phyloP scores from a whole-genome alignment of 2,888 invertebrate species.

The Oligia strigilis region DNA sequence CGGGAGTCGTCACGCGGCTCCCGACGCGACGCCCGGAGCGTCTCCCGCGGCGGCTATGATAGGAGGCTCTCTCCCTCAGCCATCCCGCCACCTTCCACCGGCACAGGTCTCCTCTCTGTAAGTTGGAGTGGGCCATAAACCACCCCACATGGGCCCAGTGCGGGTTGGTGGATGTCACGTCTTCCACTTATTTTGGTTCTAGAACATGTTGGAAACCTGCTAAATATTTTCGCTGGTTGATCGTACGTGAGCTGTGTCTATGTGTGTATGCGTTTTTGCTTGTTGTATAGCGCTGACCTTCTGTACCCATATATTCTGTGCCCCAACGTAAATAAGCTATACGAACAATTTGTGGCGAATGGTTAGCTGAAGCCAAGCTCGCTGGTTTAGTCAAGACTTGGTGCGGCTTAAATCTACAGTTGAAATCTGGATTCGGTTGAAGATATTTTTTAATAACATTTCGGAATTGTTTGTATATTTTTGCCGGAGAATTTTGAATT shows the following conservation, averaged over 20 bases:
- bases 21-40: too few species aligned
- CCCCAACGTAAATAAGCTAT: conserved; percentile 75
- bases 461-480: conserved; percentile 13
- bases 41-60: too few species aligned
- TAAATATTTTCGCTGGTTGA: neutral
- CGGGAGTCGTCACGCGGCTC: too few species aligned
- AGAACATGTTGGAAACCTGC: neutral
- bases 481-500: neutral
- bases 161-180: neutral
- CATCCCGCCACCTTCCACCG: too few species aligned
- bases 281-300: neutral
- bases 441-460: conserved; percentile 30
- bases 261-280: neutral
- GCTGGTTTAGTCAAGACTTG: conserved; percentile 42
- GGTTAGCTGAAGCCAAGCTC: conserved; percentile 46
- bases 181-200: neutral
- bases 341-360: conserved; percentile 76
- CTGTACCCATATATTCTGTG: neutral
- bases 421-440: conserved; percentile 10
- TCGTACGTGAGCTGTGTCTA: neutral
- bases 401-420: conserved; percentile 34
- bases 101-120: neutral
- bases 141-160: neutral
- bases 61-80: too few species aligned
- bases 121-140: neutral